Evolutionary conservation across 2,797 vertebrate genomes (phyloP).

Genomic region (Labeo calbasu): DNA sequence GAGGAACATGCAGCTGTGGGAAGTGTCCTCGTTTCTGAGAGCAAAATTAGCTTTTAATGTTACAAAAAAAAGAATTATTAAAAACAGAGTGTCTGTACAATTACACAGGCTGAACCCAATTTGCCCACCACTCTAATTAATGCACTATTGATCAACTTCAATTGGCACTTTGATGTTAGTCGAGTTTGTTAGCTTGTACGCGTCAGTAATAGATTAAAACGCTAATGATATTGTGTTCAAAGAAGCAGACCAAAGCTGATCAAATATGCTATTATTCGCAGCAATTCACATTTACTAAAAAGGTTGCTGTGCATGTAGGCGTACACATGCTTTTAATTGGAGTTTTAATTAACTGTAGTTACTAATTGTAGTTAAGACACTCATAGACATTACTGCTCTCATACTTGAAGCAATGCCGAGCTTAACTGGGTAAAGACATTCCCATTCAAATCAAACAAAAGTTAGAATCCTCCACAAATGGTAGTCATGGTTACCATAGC

Average conservation of each 20-base stretch:
- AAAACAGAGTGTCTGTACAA: slow-evolving; percentile 30
- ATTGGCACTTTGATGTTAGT: slow-evolving; percentile 37
- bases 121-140: slow-evolving; percentile 35
- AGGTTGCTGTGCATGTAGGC: slow-evolving; percentile 3
- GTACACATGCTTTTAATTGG: slow-evolving; percentile 4
- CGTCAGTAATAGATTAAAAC: neutral
- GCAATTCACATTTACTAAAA: slow-evolving; percentile 21
- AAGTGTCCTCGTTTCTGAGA: slow-evolving; percentile 47
- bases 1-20: slow-evolving; percentile 41
- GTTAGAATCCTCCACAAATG: slow-evolving; percentile 50
- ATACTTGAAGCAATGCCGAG: slow-evolving; percentile 29
- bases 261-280: slow-evolving; percentile 26
- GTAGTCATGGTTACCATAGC: slow-evolving; percentile 66
- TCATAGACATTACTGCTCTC: slow-evolving; percentile 16
- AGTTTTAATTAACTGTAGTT: slow-evolving; percentile 22
- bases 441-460: slow-evolving; percentile 55
- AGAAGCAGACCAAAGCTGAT: slow-evolving; percentile 39
- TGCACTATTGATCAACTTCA: slow-evolving; percentile 54
- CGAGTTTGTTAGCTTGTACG: slow-evolving; percentile 11
- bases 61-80: slow-evolving; percentile 51
- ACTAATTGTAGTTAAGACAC: slow-evolving; percentile 27
- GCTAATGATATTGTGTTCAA: slow-evolving; percentile 37
- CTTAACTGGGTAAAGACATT: slow-evolving; percentile 47
- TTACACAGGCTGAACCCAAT: slow-evolving; percentile 49
- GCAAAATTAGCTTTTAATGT: slow-evolving; percentile 50